phyloP scores from a whole-genome alignment of 2,888 invertebrate species.

The Theretra japonica region DNA sequence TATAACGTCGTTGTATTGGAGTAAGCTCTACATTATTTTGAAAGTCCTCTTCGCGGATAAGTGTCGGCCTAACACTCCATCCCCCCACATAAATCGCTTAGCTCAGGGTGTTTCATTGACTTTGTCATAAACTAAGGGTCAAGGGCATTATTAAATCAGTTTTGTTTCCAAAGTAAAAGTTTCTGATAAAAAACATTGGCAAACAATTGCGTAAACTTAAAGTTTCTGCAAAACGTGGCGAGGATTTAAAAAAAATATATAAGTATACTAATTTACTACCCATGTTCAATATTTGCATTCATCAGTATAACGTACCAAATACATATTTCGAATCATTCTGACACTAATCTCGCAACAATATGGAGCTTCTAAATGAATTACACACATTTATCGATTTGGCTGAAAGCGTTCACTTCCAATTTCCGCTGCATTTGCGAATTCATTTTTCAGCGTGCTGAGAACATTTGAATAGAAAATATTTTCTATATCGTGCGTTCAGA shows the following conservation, averaged over 20 bases:
- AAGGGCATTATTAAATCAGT: not conserved
- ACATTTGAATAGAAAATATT: constrained; percentile 10
- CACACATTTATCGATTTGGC: not conserved
- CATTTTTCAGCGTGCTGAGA: constrained; percentile 1
- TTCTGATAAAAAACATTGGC: not conserved
- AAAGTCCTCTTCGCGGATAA: constrained; percentile 1
- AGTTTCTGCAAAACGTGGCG: no score
- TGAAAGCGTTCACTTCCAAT: not conserved
- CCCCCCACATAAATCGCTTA: constrained; percentile 3
- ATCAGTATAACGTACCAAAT: no score
- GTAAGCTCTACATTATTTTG: not conserved
- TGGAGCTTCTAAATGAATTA: constrained; percentile 1
- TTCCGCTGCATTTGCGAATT: not conserved
- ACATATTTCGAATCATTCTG: not conserved
- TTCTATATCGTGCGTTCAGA: not conserved
- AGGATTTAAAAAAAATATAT: no score
- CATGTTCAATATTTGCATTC: no score
- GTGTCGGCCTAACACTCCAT: constrained; percentile 10
- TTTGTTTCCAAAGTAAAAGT: not conserved
- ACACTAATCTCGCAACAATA: not conserved
- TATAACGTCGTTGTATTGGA: not conserved
- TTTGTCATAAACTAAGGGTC: constrained; percentile 11
- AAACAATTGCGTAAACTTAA: not conserved
- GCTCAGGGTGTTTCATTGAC: constrained; percentile 1
- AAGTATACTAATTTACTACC: no score